Evolutionary conservation across 1,140 invertebrate species (phyloP).

Genomic region (Atopsyche davidsoni): DNA sequence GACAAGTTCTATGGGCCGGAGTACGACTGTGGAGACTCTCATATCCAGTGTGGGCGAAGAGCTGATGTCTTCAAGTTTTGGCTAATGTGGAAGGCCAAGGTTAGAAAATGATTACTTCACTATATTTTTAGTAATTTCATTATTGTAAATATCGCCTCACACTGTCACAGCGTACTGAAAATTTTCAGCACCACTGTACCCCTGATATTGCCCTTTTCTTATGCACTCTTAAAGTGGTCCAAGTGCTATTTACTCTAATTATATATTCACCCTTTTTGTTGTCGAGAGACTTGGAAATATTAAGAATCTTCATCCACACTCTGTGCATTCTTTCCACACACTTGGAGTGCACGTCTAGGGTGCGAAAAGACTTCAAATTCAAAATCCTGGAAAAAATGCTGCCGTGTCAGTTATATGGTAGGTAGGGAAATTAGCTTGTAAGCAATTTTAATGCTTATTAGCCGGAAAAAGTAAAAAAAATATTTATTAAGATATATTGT

Average conservation of each 20-base stretch:
- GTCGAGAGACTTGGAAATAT: conserved; percentile 2
- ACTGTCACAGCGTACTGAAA: not conserved
- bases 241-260: conserved; percentile 37
- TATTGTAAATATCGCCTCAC: not conserved
- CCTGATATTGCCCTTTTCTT: too few relatives aligned
- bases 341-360: not conserved
- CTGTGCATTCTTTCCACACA: not conserved
- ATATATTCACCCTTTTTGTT: conserved; percentile 35
- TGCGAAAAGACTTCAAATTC: conserved; percentile 5
- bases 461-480: too few relatives aligned
- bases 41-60: conserved; percentile 83
- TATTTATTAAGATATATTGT: too few relatives aligned
- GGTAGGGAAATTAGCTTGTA: too few relatives aligned
- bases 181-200: conserved; percentile 5
- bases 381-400: not conserved
- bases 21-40: conserved; percentile 90
- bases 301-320: conserved; percentile 1
- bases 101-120: conserved; percentile 33
- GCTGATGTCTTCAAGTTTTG: conserved; percentile 95
- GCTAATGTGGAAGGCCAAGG: conserved; percentile 97
- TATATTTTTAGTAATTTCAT: not conserved
- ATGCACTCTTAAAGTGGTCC: not conserved
- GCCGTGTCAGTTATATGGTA: not conserved
- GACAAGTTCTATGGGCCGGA: conserved; percentile 93
- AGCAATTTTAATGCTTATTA: too few relatives aligned